phyloP scores from a whole-genome alignment of 2,797 vertebrate genomes.

The Pantherophis vulpinus region DNA sequence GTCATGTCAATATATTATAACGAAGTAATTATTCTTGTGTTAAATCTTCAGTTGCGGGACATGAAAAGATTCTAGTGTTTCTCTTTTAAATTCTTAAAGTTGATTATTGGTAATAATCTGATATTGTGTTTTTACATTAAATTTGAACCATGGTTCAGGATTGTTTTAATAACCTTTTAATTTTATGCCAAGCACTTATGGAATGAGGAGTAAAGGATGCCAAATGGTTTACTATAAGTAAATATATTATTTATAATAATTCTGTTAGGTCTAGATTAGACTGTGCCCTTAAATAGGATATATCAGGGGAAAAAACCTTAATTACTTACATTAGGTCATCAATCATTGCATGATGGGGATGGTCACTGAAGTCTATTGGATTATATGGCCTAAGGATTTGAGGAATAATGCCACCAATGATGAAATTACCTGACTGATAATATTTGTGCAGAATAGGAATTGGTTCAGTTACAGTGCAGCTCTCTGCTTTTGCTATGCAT shows the following conservation, averaged over 20 bases:
- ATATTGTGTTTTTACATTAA: not conserved
- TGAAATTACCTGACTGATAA: not conserved
- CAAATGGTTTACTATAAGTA: not conserved
- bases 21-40: not conserved
- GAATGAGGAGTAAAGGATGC: not conserved
- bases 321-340: conserved; percentile 4
- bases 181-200: not conserved
- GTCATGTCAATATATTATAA: not conserved
- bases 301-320: not conserved
- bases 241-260: not conserved
- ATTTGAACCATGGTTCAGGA: not conserved
- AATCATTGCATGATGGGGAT: not conserved
- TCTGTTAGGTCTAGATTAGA: not conserved
- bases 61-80: not conserved
- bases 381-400: not conserved
- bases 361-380: not conserved
- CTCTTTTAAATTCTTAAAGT: not conserved
- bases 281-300: not conserved
- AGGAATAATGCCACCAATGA: conserved; percentile 1
- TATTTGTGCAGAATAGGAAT: conserved; percentile 4
- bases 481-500: not conserved
- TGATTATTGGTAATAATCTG: not conserved
- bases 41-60: not conserved
- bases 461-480: not conserved
- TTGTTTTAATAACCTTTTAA: not conserved